Percentiles rank a stretch among this genome's conserved stretches.
Conservation (phyloP, 2,797 vertebrate genomes). For the Helostoma temminkii region DNA sequence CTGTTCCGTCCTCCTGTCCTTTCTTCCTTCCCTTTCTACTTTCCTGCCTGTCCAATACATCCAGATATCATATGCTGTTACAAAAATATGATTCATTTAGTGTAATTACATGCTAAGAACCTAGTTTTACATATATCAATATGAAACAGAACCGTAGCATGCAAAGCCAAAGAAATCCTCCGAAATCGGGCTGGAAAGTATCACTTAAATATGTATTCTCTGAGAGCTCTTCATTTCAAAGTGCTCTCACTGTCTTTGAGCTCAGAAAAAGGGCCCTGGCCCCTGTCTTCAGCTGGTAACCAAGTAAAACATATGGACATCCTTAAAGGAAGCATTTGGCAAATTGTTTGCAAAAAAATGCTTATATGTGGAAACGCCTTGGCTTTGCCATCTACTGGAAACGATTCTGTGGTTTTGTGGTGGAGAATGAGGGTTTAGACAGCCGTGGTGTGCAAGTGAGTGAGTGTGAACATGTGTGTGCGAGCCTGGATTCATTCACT, state of each 20-base stretch:
- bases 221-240: constrained; percentile 70
- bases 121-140: constrained; percentile 54
- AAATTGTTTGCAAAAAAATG: constrained; percentile 79
- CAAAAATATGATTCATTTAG: constrained; percentile 58
- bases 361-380: constrained; percentile 81
- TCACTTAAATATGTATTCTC: constrained; percentile 66
- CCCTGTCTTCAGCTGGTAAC: constrained; percentile 64
- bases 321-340: constrained; percentile 84
- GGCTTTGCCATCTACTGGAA: constrained; percentile 74
- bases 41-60: constrained; percentile 5
- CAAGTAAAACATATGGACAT: constrained; percentile 82
- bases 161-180: constrained; percentile 61
- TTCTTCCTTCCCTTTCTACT: not conserved
- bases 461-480: constrained; percentile 42
- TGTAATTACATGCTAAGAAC: constrained; percentile 65
- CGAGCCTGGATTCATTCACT: constrained; percentile 43
- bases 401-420: constrained; percentile 71
- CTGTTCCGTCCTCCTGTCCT: not conserved
- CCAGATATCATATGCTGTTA: constrained; percentile 38
- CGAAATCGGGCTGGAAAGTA: constrained; percentile 68
- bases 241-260: constrained; percentile 59
- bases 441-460: constrained; percentile 61
- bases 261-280: constrained; percentile 46
- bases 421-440: constrained; percentile 67
- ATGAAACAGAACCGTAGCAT: constrained; percentile 47